Base-by-base conservation (phyloP, 2,113 vertebrate genomes). In the Nothoprocta perdicaria region DNA sequence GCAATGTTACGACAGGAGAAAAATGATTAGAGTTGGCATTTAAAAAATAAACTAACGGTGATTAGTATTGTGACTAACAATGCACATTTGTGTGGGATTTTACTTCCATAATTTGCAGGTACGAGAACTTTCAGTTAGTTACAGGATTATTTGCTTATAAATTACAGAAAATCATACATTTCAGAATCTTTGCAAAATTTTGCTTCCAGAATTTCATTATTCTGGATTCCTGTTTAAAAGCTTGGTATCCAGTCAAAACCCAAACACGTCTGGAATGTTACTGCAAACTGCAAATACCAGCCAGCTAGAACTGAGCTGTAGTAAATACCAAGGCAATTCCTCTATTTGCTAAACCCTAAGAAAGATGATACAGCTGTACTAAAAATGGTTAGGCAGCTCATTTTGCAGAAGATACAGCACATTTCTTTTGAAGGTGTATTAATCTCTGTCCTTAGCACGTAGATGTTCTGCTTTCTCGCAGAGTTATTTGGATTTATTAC, bases 21-120 rank as follows among this genome's bases (percentile, higher is more conserved):
- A 85, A 48, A 63, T 80, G 17, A 81, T 84, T 62, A 67, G 43
- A 89, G 12, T 29, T 92, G 91, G 14, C 89, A 80, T 80, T 94
- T 85, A 22, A 77, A 90, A 93, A 93, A 80, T 26, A 60, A 88
- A 84, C 22, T 61, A 57, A 58, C 24, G 4, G 21, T 24, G 69
- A 76, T 66, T 19, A 26, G 38, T 35, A 63, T 53, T 80, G 68
- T n/a, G 68, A 65, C 38, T 35, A 80, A 40, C 43, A 68, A 61
- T 75, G 35, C 41, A 17, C 21, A 14, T 40, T 71, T n/a, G 12
- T 60, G 27, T 63, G 45, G 31, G 6, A 13, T 85, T 88, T 38
- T 50, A 66, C 31, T 82, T 65, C 22, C 43, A 45, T 35, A 38
- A 3, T 48, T 67, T 65, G 12, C 65, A 89, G 60, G 15, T 74